Base-by-base conservation (phyloP, 1,140 invertebrate species). In the Leptopilina boulardi region DNA sequence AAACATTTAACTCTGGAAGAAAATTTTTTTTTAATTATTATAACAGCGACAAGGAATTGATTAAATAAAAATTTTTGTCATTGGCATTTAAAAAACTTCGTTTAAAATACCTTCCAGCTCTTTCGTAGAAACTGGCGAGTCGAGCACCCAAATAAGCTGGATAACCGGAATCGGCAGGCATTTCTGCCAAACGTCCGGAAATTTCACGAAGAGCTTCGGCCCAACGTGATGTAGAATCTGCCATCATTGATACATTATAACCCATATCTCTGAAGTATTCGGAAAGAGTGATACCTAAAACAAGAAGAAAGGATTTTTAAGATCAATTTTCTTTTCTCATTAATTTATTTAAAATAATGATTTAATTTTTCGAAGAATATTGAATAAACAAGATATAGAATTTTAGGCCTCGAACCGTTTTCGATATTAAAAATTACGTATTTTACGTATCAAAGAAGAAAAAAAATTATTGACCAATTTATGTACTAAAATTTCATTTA, bases 201-300 rank as follows among this genome's bases (percentile, higher is more conserved):
- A 99, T 99, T 95, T 99, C 99, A 94, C 99, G 94, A 89, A 99
- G 93, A 86, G 99, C 99, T 92, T 99, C 99, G 73, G 99, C 99
- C 99, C 99, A 99, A 93, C 99, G 97, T 21, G 99, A 99, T 13
- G 99, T 99, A n/a, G 99, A 99, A 92, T 99, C 99, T 85, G 99
- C 99, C 99, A 99, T 99, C 99, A 99, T 99, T 75, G 99, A 98
- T 30, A 99, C 99, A 89, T 99, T 99, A 93, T 99, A 99, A 91
- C 99, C 99, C 99, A 99, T 99, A 90, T 99, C 98, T 89, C 96
- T 93, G 94, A 99, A 99, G 91, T 99, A 99, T 91, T 99, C 99
- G 26, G 98, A 99, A 2, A 99, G 91, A 0, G 98, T 99, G 89
- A 99, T 99, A 89, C 97, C 97, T 95, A 84, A 30, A 44, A 44